A percentile compares a stretch with the other conserved stretches of the same genome.
phyloP scores from a whole-genome alignment of 2,888 invertebrate genomes.

The Pollenia labialis region DNA sequence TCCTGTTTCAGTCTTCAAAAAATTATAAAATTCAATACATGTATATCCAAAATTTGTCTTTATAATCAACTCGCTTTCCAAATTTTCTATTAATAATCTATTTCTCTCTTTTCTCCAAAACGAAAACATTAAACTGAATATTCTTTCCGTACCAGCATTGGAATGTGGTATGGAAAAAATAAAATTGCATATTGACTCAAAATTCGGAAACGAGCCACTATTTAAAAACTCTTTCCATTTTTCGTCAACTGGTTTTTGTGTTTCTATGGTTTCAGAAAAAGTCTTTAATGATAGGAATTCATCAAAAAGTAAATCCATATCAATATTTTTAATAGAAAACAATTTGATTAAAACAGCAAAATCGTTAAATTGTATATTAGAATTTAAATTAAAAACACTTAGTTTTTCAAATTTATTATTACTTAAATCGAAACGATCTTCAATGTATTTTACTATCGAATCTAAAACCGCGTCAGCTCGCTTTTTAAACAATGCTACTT shows the following conservation, averaged over 20 bases:
- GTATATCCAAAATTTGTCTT: constrained; percentile 27
- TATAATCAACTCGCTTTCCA: constrained; percentile 48
- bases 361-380: constrained; percentile 2
- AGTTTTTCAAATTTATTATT: constrained; percentile 49
- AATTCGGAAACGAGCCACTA: constrained; percentile 13
- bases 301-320: constrained; percentile 36
- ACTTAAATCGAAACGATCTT: constrained; percentile 20
- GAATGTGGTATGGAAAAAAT: constrained; percentile 53
- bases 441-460: constrained; percentile 13
- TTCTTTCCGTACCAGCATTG: constrained; percentile 24
- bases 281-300: constrained; percentile 21
- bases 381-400: constrained; percentile 2
- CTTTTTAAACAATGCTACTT: constrained; percentile 5
- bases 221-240: constrained; percentile 35
- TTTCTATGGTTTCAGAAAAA: constrained; percentile 14
- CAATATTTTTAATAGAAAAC: constrained; percentile 32
- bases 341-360: neutral
- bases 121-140: constrained; percentile 45
- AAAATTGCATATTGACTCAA: constrained; percentile 31
- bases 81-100: constrained; percentile 11
- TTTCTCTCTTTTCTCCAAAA: constrained; percentile 51
- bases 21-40: constrained; percentile 7
- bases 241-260: constrained; percentile 5
- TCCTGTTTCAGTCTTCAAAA: constrained; percentile 23
- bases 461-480: neutral